Base-by-base conservation (phyloP, 2,888 invertebrate genomes). In the Coenonympha glycerion region DNA sequence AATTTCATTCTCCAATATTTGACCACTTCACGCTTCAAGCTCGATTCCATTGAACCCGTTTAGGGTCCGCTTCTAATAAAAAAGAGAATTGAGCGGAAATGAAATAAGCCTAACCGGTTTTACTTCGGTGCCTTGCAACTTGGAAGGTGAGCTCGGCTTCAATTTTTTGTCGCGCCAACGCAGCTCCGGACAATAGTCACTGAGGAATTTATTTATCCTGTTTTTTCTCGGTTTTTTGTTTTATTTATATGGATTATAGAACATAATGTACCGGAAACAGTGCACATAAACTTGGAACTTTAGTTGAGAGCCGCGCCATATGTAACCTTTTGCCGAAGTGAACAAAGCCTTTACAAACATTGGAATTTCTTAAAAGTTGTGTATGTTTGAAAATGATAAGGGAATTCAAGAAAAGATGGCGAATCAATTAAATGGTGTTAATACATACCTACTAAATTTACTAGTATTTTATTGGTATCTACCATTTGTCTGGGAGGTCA, bases 71-170 rank as follows among this genome's bases (percentile, higher is more conserved):
- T 70, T 79, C 71, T 73, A 73, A 82, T 78, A 85, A 84, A 83
- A 84, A 82, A 79, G 72, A 72, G 76, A 79, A 79, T 83, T 76
- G 84, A 85, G 79, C 85, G 86, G 86, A 87, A 86, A 85, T 85
- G 84, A 79, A 84, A 79, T 79, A 79, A 82, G 70, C 75, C 66
- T 71, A 79, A 86, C 86, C 85, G 81, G 86, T 86, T 84, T 74
- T 72, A 71, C 73, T 74, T 68, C 73, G 76, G 65, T 66, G 64
- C 67, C 68, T 63, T 60, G 63, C 68, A 65, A 71, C 68, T 63
- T 60, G 63, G 68, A 65, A 71, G 74, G 59, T 45, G 37, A 52
- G 48, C 46, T 45, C 33, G 34, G 45, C 41, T 48, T 58, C 44
- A 52, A n/a, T 46, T 49, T 58, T 57, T 55, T 53, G 37, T 46